Conservation (phyloP, 2,113 vertebrate species). For the Podarcis muralis region DNA sequence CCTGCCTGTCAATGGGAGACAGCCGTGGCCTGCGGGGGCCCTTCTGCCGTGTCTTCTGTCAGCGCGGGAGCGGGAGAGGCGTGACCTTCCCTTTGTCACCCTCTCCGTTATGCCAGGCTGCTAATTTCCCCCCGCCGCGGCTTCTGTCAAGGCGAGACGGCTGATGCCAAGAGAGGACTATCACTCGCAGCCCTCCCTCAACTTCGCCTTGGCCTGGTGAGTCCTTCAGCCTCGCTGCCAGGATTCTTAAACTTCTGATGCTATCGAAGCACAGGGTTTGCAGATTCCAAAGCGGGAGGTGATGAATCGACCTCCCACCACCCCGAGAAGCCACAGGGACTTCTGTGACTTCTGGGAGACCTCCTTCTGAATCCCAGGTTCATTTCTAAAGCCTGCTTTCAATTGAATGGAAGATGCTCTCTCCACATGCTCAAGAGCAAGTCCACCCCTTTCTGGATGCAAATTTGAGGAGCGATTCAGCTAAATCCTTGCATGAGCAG, state of each 20-base stretch:
- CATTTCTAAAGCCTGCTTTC: not conserved
- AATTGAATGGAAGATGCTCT: not conserved
- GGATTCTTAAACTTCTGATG: not conserved
- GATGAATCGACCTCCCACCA: no score
- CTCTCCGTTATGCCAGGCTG: not conserved
- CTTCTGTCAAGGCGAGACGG: not conserved
- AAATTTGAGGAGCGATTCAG: no score
- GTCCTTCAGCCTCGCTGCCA: not conserved
- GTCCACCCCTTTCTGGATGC: no score
- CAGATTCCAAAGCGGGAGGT: not conserved
- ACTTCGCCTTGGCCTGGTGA: not conserved
- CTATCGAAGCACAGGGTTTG: not conserved
- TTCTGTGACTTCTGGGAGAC: not conserved
- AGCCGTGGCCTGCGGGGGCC: not conserved
- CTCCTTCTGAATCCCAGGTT: not conserved
- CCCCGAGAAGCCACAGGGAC: not conserved
- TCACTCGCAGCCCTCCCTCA: rapidly evolving
- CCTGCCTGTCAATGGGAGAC: constrained; percentile 52
- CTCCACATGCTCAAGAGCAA: not conserved
- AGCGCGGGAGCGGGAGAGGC: not conserved
- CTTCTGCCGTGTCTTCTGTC: constrained; percentile 54
- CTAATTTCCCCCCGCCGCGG: not conserved
- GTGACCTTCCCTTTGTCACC: constrained; percentile 44
- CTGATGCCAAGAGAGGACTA: constrained; percentile 36
- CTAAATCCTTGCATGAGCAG: no score